Base-by-base conservation (phyloP, 2,797 vertebrate genomes). In the Triplophysa yarkandensis region DNA sequence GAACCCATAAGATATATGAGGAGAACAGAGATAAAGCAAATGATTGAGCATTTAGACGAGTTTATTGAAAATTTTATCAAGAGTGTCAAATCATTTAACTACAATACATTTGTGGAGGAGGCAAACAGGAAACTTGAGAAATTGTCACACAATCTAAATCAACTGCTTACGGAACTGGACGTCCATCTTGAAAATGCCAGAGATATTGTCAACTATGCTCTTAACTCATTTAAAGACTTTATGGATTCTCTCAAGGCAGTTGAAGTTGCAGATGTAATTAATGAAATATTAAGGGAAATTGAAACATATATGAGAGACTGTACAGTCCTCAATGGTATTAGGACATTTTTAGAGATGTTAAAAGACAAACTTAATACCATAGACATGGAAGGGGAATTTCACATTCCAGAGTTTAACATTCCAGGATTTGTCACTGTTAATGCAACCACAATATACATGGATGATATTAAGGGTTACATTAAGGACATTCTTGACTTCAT, bases 361-460 rank as follows among this genome's bases (percentile, higher is more conserved):
- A 88, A 91, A 85, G 82, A 93, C 8, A 71, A 78, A 85, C 84
- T 98, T 65, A 87, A 79, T 83, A 74, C 85, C 58, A 83, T 95
- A 74, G 88, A 98, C 81, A 65, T 96, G 76, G 86, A 86, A 54
- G 43, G 43, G 64, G 82, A 88, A 79, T 71, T 93, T 83, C 87
- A 92, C 57, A 92, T 93, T 0, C 95, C 96, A 74, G 86, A 92
- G 80, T 96, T 98, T 81, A 94, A 88, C 13, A 74, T 98, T 84
- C 78, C 98, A 71, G 87, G 87, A 43, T 80, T 79, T 48, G 86
- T 90, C 79, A 87, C 81, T n/a, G 62, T 98, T 28, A 86, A 89
- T 68, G 92, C 94, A 71, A 92, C 87, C 78, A 94, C 89, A 41
- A 85, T 98, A 85, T 93, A 95, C 32, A 86, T 91, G 39, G 84